phyloP scores from a whole-genome alignment of 2,888 invertebrate genomes.

The Acrobasis suavella region DNA sequence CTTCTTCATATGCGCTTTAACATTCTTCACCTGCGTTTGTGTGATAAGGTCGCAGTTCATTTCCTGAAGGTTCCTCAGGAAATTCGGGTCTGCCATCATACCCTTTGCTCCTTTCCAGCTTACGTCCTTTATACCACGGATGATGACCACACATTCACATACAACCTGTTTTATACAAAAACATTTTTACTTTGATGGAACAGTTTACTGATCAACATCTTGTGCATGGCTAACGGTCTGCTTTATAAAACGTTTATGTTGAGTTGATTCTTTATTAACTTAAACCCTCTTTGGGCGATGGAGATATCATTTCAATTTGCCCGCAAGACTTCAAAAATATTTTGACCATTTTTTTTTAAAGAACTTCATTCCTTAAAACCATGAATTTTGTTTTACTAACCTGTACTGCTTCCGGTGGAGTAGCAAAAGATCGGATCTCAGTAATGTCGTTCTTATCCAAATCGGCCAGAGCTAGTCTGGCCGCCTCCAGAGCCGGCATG shows the following conservation, averaged over 20 bases:
- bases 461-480: conserved; percentile 89
- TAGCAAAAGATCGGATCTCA: conserved; percentile 95
- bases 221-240: too few species aligned
- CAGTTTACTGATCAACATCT: too few species aligned
- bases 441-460: conserved; percentile 95
- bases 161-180: conserved; percentile 76
- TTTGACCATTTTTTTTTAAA: too few species aligned
- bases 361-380: too few species aligned
- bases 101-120: conserved; percentile 95
- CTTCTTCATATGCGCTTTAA: conserved; percentile 88
- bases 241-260: too few species aligned
- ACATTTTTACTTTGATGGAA: neutral
- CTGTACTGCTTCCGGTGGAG: conserved; percentile 95
- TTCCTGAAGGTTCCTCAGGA: conserved; percentile 89
- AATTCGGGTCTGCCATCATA: conserved; percentile 96
- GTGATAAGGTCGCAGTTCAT: conserved; percentile 93
- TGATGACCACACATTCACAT: conserved; percentile 94
- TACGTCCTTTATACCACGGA: conserved; percentile 91
- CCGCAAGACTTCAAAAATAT: too few species aligned
- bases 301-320: too few species aligned
- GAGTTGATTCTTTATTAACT: too few species aligned
- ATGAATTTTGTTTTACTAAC: conserved; percentile 36
- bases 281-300: too few species aligned
- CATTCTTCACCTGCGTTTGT: conserved; percentile 85
- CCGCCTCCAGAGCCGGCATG: conserved; percentile 91